Percentiles rank a stretch among this genome's conserved stretches.
Conservation (phyloP, 2,888 invertebrate genomes). For the Melikaiella ostensackeni region DNA sequence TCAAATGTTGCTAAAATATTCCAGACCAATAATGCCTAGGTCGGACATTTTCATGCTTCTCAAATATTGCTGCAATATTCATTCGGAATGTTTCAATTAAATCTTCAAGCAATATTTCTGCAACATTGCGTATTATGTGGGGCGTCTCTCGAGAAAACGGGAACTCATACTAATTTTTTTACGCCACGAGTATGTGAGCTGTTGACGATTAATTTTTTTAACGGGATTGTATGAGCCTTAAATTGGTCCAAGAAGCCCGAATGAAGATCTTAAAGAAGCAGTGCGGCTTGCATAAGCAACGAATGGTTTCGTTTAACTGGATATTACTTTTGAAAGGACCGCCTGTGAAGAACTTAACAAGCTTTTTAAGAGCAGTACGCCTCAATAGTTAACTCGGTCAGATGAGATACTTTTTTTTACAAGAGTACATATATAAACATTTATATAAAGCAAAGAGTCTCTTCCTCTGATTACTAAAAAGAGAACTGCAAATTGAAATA, state of each 20-base stretch:
- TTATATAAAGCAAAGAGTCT: not conserved
- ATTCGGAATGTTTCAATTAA: too few species aligned
- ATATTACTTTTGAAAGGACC: constrained; percentile 7
- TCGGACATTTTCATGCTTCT: too few species aligned
- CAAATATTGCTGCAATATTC: too few species aligned
- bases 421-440: not conserved
- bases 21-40: too few species aligned
- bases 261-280: not conserved
- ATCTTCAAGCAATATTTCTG: too few species aligned
- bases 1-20: too few species aligned
- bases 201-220: constrained; percentile 3
- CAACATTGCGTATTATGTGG: too few species aligned
- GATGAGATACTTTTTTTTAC: not conserved
- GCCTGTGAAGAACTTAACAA: constrained; percentile 11
- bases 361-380: not conserved
- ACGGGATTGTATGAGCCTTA: not conserved
- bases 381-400: constrained; percentile 1
- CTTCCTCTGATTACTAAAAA: not conserved
- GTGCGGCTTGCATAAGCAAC: not conserved
- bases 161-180: not conserved
- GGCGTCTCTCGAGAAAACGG: not conserved
- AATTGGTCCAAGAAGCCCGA: constrained; percentile 7
- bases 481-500: not conserved
- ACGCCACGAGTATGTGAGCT: not conserved
- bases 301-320: constrained; percentile 16